These are phyloP conservation scores for Simalia tracyae DNA, from an alignment of 2,797 vertebrate species.

Conservation along the genomic window DNA sequence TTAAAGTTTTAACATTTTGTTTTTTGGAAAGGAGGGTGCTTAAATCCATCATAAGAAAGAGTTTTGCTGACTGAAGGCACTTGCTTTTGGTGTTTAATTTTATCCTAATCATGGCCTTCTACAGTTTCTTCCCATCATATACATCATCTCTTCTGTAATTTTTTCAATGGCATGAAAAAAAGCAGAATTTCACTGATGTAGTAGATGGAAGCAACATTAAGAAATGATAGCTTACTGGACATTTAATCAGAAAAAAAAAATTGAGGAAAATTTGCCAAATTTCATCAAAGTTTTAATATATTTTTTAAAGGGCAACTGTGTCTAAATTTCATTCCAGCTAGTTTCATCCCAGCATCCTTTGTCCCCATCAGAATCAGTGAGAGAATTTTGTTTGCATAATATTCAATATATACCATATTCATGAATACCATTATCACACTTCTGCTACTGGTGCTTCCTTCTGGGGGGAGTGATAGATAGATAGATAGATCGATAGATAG, in stretches of 20 bases:
- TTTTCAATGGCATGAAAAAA: neutral
- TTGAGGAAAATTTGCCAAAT: neutral
- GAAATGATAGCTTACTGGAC: neutral
- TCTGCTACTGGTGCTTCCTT: neutral
- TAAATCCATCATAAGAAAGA: neutral
- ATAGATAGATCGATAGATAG: neutral
- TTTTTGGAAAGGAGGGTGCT: neutral
- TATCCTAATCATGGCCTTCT: neutral
- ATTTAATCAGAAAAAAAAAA: neutral
- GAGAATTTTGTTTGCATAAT: neutral
- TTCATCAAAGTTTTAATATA: no score
- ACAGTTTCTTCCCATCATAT: neutral
- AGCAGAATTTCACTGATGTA: neutral
- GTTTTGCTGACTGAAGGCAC: neutral
- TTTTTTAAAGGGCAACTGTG: no score
- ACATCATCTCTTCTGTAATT: neutral
- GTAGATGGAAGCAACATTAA: neutral
- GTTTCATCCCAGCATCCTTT: no score
- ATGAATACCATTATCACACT: neutral
- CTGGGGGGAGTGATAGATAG: no score
- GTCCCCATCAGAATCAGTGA: no score
- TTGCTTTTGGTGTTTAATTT: neutral
- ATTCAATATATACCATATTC: neutral
- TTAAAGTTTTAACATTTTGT: neutral
- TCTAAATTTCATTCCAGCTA: no score